phyloP scores from a whole-genome alignment of 2,113 vertebrate species.

The Pedionomus torquatus region DNA sequence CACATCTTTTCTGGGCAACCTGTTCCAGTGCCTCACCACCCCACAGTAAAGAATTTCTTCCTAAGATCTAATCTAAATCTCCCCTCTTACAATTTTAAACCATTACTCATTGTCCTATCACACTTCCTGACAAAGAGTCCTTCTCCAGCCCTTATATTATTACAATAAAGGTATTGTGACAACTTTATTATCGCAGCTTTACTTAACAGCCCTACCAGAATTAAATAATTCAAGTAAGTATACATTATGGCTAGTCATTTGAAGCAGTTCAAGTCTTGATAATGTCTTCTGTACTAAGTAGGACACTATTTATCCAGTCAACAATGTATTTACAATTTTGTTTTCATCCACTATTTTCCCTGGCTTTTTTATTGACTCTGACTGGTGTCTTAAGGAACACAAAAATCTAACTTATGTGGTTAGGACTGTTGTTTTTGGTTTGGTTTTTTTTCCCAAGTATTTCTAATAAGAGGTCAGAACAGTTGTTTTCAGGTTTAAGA shows the following conservation, averaged over 20 bases:
- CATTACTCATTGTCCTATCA: no score
- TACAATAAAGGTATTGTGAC: not conserved
- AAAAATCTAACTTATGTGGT: not conserved
- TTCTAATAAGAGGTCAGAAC: not conserved
- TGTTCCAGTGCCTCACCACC: no score
- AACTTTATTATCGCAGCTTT: not conserved
- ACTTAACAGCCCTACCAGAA: not conserved
- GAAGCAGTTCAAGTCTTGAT: not conserved
- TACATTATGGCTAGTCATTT: not conserved
- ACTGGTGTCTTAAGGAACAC: not conserved
- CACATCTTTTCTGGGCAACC: no score
- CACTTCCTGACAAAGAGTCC: no score
- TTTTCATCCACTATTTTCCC: not conserved
- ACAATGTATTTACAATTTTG: not conserved
- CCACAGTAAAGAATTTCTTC: no score
- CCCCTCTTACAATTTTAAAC: no score
- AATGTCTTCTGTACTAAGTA: not conserved
- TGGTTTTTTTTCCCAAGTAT: not conserved
- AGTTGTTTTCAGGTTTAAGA: not conserved
- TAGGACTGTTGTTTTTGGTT: not conserved
- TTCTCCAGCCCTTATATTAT: no score
- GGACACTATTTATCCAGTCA: not conserved
- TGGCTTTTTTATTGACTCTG: not conserved
- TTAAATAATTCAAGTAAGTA: not conserved
- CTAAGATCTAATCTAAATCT: no score